Evolutionary conservation across 2,797 vertebrate genomes (phyloP), one percentile per base, ranked within the genome.

Genomic region (Syncerus caffer): DNA sequence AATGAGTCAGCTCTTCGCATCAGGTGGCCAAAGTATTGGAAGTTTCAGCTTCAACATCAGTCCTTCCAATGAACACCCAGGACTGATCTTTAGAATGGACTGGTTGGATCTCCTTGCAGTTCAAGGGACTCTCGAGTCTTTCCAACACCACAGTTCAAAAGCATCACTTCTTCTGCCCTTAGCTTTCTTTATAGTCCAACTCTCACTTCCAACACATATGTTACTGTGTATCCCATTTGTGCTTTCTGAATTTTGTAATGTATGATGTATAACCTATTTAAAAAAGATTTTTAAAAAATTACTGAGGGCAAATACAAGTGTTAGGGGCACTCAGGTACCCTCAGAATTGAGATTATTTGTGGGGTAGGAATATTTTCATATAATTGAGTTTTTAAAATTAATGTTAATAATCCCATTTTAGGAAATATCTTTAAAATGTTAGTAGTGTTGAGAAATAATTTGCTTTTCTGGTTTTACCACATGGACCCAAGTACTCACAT

Each of bases 361-460:
- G 51, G 17, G 5, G 4, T 90, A 50, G 29, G 31, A 27, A 60
- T 89, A 55, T 71, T 84, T 16, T 85, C 27, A 60, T 51, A 42
- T 86, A 88, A 82, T 80, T 95, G 47, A 93, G 31, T 85, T 96
- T 93, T 86, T 10, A 64, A 95, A 93, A 53, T 89, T 55, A 79
- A 78, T 84, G n/a, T 8, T 87, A 74, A 84, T 58, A 38, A 64
- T 25, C 6, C 67, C 5, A 64, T 80, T 96, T 96, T 93, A 27
- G 92, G 42, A 78, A 88, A 38, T 92, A 67, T 29, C 42, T 96
- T 95, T 85, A 94, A 76, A 95, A 92, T 85, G 85, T 90, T 90
- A 13, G 29, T 93, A 64, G 71, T 95, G 15, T 95, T 95, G 58
- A 90, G 34, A 94, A 25, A 11, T 93, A 87, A 71, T 97, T 88